Evolutionary conservation across 1,140 invertebrate genomes (phyloP), one percentile per base, ranked within the genome.

Genomic region (Oryzaephilus surinamensis): DNA sequence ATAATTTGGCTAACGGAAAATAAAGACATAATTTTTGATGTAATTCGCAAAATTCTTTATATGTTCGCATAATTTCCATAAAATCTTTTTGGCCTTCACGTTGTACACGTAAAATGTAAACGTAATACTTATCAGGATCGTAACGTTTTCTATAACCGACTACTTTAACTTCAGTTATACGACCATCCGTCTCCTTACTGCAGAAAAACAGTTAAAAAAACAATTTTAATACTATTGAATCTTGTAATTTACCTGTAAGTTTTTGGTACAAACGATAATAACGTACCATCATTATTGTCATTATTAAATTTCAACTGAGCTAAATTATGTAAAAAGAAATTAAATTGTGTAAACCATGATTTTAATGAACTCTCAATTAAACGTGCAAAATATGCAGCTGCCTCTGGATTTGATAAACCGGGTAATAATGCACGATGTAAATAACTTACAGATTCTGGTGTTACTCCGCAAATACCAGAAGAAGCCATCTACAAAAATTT

Each of bases 41-140:
- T 39, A 99, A 83, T 65, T 98, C 95, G 11, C 84, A 82, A 64
- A 98, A 97, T 64, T 99, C 94, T 52, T 90, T 87, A 63, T 94
- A 98, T 1, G 88, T 87, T 34, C 95, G 77, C 60, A 94, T 93
- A 18, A 98, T 67, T 55, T 86, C 82, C 32, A 81, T 78, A 0
- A 87, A 79, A 54, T 93, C 88, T 6, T 75, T 74, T 58, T 93
- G 81, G 37, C 80, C 79, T 49, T 85, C 83, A 37, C 95, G 70
- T 49, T 81, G 80, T 27, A 99, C 83, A 50, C 80, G 75, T 27
- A 98, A 64, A 50, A 94, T 84, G 62, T 95, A 99, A 55, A 97
- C 90, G 64, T 99, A 99, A 69, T 95, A 92, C 68, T 98, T 98
- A 57, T 97, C 93, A 14, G 93, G 93, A 62, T 91, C 89, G 60